Conservation (phyloP, 2,888 invertebrate genomes). For the Rhyacophila evoluta region DNA sequence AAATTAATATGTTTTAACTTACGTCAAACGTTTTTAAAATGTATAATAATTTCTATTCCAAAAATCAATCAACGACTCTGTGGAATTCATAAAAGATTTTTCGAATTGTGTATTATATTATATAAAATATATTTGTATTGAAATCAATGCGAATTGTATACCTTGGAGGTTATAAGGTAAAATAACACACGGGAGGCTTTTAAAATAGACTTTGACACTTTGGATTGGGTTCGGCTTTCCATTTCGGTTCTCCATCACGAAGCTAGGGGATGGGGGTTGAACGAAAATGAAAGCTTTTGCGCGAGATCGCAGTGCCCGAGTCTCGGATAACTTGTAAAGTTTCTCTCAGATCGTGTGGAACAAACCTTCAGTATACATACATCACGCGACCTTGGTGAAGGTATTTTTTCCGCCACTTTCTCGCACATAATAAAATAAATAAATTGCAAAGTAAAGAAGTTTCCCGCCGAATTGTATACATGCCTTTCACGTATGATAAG, state of each 20-base stretch:
- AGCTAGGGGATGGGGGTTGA: slow-evolving; percentile 28
- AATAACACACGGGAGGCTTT: slow-evolving; percentile 53
- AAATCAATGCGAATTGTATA: slow-evolving; percentile 27
- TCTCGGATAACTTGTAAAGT: slow-evolving; percentile 48
- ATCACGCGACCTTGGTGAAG: slow-evolving; percentile 45
- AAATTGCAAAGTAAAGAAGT: slow-evolving; percentile 34
- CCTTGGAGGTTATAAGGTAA: slow-evolving; percentile 43
- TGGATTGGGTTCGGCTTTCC: slow-evolving; percentile 52
- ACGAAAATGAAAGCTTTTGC: slow-evolving; percentile 55
- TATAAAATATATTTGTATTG: slow-evolving; percentile 4
- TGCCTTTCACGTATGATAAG: slow-evolving; percentile 25
- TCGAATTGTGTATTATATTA: background rate
- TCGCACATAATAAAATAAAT: slow-evolving; percentile 34
- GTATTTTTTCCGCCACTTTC: slow-evolving; percentile 33
- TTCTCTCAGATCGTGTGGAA: slow-evolving; percentile 46
- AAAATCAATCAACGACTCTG: background rate
- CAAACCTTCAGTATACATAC: slow-evolving; percentile 41
- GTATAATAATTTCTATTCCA: background rate
- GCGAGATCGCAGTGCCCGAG: slow-evolving; percentile 51
- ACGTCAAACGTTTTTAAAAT: no score
- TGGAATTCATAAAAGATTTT: background rate
- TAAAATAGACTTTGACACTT: slow-evolving; percentile 55
- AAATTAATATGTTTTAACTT: no score
- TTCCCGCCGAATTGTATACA: slow-evolving; percentile 9
- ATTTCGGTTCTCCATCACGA: slow-evolving; percentile 40